Evolutionary conservation across 2,888 invertebrate genomes (phyloP), one percentile per base, ranked within the genome.

Genomic region (Eucriotettix oculatus): DNA sequence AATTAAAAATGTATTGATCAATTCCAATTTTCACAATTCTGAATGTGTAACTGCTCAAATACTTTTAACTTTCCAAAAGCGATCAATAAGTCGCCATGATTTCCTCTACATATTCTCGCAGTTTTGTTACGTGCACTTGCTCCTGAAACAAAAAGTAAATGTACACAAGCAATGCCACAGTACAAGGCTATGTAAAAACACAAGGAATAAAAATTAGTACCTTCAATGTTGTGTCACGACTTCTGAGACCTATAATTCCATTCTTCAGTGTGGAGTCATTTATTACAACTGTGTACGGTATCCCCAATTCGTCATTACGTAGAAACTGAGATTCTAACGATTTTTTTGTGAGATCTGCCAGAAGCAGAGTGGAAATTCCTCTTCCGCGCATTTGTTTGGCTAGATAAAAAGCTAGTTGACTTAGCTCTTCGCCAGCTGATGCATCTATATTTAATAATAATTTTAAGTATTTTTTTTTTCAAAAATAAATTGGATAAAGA

Each of bases 231-330:
- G 79, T 79, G 63, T 78, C 76, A 65, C 78, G 71, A 65, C 72
- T 75, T 44, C 75, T 71, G 43, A 80, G 68, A 53, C 79, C 76
- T 62, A 86, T 75, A 63, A 90, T 79, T 5, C 93, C 93, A 71
- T 79, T 82, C 65, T 78, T 78, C 10, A 90, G 75, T 14, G 87
- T 85, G 16, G 76, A 75, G 61, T 83, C 81, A 68, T 81, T 78
- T 16, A 93, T 72, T n/a, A 86, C 74, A 58, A 88, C 77, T 44
- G 82, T 83, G 69, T 86, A 91, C 10, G 87, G 85, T 10, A 90
- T 78, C 1, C 89, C 90, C 59, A 84, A 69, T 66, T 76, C 73
- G 69, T 83, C 82, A 70, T 76, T 77, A 63, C 78, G 77, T 16
- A 65, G 56, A 48, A 72, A 66, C 52, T 69, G 68, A 3, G 68